These are phyloP conservation scores for Sinohyriopsis cumingii DNA, from an alignment of 2,888 invertebrate species.

Conservation along the genomic window DNA sequence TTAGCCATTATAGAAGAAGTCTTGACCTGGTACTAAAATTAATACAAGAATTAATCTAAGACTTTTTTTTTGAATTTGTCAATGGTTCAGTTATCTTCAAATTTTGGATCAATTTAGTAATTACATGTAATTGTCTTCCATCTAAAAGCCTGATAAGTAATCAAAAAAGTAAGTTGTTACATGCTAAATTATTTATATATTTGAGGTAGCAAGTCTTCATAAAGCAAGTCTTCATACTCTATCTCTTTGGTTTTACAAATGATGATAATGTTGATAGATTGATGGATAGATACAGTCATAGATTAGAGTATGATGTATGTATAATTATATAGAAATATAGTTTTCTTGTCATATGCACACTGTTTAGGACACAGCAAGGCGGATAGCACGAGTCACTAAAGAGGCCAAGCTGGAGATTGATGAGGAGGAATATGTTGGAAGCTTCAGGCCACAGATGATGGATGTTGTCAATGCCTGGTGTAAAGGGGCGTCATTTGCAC, in stretches of 20 bases:
- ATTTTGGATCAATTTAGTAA: too few species aligned
- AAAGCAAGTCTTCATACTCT: background rate
- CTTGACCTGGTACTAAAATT: too few species aligned
- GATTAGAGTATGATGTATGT: background rate
- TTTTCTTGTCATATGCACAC: background rate
- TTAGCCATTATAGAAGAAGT: too few species aligned
- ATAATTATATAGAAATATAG: background rate
- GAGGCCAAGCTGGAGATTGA: slow-evolving; percentile 79
- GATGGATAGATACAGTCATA: background rate
- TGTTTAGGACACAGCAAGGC: slow-evolving; percentile 84
- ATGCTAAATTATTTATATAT: too few species aligned
- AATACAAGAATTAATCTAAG: too few species aligned
- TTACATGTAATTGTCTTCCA: too few species aligned
- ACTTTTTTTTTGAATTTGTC: too few species aligned
- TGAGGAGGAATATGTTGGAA: slow-evolving; percentile 91
- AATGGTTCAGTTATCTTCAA: too few species aligned
- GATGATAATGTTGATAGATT: background rate
- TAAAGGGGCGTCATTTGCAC: slow-evolving; percentile 90
- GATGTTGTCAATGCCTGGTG: slow-evolving; percentile 97
- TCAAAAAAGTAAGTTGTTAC: too few species aligned
- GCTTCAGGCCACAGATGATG: slow-evolving; percentile 96
- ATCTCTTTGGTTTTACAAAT: background rate
- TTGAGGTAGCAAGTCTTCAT: background rate
- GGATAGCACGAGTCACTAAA: slow-evolving; percentile 77
- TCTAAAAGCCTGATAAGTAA: too few species aligned